Conservation (phyloP, 2,113 vertebrate species). For the Pelecanoides urinatrix region DNA sequence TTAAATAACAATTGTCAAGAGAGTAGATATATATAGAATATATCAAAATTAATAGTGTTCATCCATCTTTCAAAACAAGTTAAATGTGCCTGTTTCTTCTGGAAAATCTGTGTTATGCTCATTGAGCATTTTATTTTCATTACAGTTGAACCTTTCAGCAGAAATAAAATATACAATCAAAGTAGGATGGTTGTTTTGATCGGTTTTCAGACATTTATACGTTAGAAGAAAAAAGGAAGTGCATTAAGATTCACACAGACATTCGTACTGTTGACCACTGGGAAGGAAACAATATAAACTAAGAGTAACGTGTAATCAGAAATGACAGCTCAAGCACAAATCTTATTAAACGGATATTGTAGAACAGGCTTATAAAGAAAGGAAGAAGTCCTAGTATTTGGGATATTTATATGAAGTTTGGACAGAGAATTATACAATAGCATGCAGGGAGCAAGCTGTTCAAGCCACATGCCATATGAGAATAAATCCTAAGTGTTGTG, state of each 20-base stretch:
- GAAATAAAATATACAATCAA: not conserved
- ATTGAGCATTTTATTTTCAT: not conserved
- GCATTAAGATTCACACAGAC: not conserved
- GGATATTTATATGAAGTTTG: not conserved
- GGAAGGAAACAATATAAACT: not conserved
- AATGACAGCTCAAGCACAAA: not conserved
- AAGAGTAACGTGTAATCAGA: not conserved
- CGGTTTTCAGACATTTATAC: not conserved
- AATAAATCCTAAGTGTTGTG: fast-evolving
- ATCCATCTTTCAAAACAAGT: slow-evolving; percentile 26
- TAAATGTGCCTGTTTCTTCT: not conserved
- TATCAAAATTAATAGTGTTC: slow-evolving; percentile 12
- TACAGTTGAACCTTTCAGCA: not conserved
- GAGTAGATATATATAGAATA: not conserved
- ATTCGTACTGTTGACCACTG: not conserved
- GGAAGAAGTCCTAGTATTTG: not conserved
- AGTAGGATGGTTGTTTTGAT: not conserved
- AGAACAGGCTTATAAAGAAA: not conserved
- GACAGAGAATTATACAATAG: not conserved
- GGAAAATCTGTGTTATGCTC: slow-evolving; percentile 11
- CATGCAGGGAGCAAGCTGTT: not conserved
- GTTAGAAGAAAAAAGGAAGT: not conserved
- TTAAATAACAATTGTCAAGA: slow-evolving; percentile 30
- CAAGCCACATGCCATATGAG: not conserved
- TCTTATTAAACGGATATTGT: not conserved